Percentiles rank a stretch among this genome's conserved stretches.
Evolutionary conservation across 2,797 vertebrate genomes (phyloP).

Genomic region (Eurystomus glaucurus): DNA sequence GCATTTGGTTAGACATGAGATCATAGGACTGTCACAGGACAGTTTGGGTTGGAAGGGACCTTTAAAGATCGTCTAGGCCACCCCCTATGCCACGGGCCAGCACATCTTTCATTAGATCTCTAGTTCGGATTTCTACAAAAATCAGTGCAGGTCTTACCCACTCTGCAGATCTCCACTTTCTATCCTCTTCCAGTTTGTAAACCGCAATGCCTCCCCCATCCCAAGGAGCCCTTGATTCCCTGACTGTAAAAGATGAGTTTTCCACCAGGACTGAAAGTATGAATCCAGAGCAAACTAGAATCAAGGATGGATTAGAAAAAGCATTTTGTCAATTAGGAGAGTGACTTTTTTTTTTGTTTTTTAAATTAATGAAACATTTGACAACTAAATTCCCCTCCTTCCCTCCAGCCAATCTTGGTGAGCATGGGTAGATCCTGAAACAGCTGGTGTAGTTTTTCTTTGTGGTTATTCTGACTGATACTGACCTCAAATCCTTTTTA

Average conservation of each 20-base stretch:
- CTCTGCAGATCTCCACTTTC: background rate
- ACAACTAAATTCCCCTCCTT: background rate
- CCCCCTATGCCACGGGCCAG: accelerated
- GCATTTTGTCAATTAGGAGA: background rate
- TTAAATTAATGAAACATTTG: background rate
- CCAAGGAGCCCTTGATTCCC: background rate
- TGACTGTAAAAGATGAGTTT: background rate
- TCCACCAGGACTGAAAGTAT: accelerated
- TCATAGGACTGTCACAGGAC: background rate
- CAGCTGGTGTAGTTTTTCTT: background rate
- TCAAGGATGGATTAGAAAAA: background rate
- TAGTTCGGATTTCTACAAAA: background rate
- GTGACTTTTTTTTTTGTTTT: background rate
- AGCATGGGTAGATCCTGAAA: background rate
- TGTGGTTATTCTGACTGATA: background rate
- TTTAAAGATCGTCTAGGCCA: background rate
- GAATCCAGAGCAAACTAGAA: background rate
- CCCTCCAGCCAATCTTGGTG: background rate
- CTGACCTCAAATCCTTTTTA: background rate
- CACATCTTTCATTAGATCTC: background rate
- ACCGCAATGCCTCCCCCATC: background rate
- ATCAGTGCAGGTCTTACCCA: background rate
- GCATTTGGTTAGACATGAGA: background rate
- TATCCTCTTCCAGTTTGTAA: background rate
- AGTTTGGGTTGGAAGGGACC: background rate